A percentile compares a stretch with the other conserved stretches of the same genome.
These are phyloP conservation scores for Drosophila maculinotata DNA, from an alignment of 2,888 invertebrate species.

Conservation along the genomic window DNA sequence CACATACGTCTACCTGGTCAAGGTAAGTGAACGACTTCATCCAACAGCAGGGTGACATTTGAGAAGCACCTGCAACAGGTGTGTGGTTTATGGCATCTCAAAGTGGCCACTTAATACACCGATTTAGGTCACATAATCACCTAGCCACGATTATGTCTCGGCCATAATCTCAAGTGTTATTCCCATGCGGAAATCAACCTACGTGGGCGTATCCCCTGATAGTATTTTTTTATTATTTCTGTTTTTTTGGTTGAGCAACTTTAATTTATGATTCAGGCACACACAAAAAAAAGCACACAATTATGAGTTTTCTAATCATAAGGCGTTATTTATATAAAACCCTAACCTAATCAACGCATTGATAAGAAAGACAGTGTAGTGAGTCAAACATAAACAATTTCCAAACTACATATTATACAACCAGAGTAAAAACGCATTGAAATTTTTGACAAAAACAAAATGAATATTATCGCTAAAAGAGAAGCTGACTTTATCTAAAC, in stretches of 20 bases:
- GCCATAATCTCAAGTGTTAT: constrained; percentile 55
- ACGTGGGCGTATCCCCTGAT: constrained; percentile 36
- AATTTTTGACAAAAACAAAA: background rate
- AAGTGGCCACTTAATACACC: constrained; percentile 7
- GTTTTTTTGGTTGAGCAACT: constrained; percentile 10
- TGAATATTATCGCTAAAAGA: too few relatives aligned
- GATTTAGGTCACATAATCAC: constrained; percentile 46
- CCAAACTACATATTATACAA: constrained; percentile 17
- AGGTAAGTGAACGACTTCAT: constrained; percentile 87
- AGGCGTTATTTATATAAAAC: constrained; percentile 25
- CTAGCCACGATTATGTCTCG: constrained; percentile 1
- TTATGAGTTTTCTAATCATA: constrained; percentile 29
- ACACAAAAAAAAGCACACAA: background rate
- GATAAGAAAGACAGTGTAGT: constrained; percentile 39
- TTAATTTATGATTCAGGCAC: constrained; percentile 41
- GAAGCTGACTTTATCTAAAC: background rate
- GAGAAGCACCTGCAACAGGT: background rate
- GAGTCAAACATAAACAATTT: constrained; percentile 31
- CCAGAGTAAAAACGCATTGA: background rate
- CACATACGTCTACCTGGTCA: constrained; percentile 95
- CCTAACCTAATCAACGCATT: constrained; percentile 37
- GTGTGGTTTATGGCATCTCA: background rate
- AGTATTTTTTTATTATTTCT: constrained; percentile 5
- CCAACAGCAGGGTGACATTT: too few relatives aligned
- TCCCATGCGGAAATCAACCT: constrained; percentile 40